phyloP scores from a whole-genome alignment of 37 sponge, comb jelly and placozoan species.

The Theonella swinhoei region DNA sequence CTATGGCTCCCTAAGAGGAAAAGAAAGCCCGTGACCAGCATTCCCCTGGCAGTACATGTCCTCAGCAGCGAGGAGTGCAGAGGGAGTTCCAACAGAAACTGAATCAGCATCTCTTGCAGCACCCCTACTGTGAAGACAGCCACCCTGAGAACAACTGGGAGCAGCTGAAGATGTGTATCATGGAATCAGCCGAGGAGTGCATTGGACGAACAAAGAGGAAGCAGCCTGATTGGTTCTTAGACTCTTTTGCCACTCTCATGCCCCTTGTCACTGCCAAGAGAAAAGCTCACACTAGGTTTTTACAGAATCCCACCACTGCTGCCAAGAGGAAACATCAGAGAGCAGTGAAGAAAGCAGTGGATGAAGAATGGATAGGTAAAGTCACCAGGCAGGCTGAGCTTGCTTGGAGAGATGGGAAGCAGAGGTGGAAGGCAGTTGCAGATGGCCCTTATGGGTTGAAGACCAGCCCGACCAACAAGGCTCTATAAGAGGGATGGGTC shows the following conservation, averaged over 20 bases:
- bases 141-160: slow-evolving; percentile 13
- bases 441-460: slow-evolving; percentile 1
- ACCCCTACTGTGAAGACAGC: not conserved
- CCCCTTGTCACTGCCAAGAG: slow-evolving; percentile 51
- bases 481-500: slow-evolving; percentile 10
- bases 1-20: not conserved
- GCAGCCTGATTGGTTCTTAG: slow-evolving; percentile 59
- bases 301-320: slow-evolving; percentile 6
- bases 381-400: slow-evolving; percentile 19
- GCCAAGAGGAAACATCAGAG: slow-evolving; percentile 12
- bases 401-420: slow-evolving; percentile 5
- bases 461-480: not conserved
- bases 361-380: slow-evolving; percentile 19
- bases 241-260: slow-evolving; percentile 1
- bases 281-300: slow-evolving; percentile 11
- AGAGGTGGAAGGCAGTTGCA: slow-evolving; percentile 15
- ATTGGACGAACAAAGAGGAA: slow-evolving; percentile 23
- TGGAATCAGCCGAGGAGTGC: slow-evolving; percentile 15
- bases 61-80: not conserved
- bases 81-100: not conserved
- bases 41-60: not conserved
- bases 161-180: not conserved
- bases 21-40: not conserved
- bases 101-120: slow-evolving; percentile 1
- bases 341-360: no score